Evolutionary conservation across 2,888 invertebrate species (phyloP).

Genomic region (Calameuta idolon): DNA sequence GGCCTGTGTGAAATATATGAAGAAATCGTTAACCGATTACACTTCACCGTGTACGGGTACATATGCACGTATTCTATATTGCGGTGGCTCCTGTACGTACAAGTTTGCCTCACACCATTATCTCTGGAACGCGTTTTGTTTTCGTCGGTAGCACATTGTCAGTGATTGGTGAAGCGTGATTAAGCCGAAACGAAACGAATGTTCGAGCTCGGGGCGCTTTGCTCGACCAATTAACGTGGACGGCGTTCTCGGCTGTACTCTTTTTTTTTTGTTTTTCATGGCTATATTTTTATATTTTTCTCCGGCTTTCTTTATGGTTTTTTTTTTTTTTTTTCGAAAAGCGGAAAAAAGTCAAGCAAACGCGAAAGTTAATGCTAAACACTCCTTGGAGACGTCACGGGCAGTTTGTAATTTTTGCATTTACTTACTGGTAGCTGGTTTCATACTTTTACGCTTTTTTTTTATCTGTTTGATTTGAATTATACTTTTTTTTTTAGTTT

Average conservation of each 20-base stretch:
- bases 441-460: neutral
- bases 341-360: neutral
- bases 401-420: neutral
- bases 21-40: neutral
- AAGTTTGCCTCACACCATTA: neutral
- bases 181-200: slow-evolving; percentile 8
- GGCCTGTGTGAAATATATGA: neutral
- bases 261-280: neutral
- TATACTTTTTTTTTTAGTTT: neutral
- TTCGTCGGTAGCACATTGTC: neutral
- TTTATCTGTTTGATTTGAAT: neutral
- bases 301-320: neutral
- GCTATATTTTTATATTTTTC: neutral
- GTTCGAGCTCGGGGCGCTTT: neutral
- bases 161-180: slow-evolving; percentile 8
- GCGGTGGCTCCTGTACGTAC: neutral
- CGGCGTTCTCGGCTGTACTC: neutral
- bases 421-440: neutral
- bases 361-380: neutral
- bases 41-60: neutral
- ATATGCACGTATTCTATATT: neutral
- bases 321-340: neutral
- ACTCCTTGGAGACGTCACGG: neutral
- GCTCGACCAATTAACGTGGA: neutral
- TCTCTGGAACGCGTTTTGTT: neutral